Percentiles rank a stretch among this genome's conserved stretches.
Evolutionary conservation across 2,888 invertebrate genomes (phyloP).

Genomic region (Arge pagana): DNA sequence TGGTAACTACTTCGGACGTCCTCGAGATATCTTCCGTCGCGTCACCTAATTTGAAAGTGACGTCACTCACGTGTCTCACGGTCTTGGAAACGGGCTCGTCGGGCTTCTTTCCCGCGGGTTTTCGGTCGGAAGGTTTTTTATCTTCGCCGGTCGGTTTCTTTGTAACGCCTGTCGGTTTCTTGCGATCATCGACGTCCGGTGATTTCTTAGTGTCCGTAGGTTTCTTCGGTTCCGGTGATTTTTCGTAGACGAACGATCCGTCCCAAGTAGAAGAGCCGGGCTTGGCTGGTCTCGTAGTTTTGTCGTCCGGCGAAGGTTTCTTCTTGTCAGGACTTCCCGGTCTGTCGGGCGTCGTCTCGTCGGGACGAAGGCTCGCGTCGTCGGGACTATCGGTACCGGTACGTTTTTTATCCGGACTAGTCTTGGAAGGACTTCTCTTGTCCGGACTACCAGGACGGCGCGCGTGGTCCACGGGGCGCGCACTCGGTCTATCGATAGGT

Average conservation of each 20-base stretch:
- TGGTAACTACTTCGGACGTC: constrained; percentile 28
- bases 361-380: constrained; percentile 19
- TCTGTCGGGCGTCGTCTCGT: constrained; percentile 3
- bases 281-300: constrained; percentile 16
- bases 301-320: constrained; percentile 14
- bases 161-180: neutral
- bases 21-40: constrained; percentile 9
- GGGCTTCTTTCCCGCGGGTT: neutral
- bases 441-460: constrained; percentile 43
- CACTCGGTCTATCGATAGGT: constrained; percentile 40
- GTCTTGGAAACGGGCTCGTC: neutral
- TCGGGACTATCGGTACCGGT: constrained; percentile 23
- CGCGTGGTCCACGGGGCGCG: constrained; percentile 45
- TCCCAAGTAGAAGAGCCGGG: constrained; percentile 24
- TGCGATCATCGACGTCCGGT: neutral
- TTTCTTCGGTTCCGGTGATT: constrained; percentile 13
- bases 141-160: neutral
- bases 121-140: constrained; percentile 1
- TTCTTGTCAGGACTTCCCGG: constrained; percentile 25
- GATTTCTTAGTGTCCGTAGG: constrained; percentile 11
- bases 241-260: constrained; percentile 22
- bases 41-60: neutral
- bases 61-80: constrained; percentile 7
- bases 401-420: constrained; percentile 6
- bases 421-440: neutral